These are phyloP conservation scores for Dinoponera quadriceps DNA, from an alignment of 1,140 invertebrate species.

Conservation along the genomic window DNA sequence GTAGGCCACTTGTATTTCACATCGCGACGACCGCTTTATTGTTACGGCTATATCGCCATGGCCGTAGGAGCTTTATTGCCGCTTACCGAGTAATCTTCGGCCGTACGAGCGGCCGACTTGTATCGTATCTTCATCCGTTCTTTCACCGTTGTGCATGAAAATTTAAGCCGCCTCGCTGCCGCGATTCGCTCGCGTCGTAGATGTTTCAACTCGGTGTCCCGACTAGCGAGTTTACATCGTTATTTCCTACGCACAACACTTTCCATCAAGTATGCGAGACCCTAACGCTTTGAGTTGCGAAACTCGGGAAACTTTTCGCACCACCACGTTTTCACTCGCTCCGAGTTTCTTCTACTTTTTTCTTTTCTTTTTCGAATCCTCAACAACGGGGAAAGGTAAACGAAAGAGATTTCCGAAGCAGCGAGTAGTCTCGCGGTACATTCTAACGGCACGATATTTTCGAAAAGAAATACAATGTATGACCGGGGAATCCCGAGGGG, in stretches of 20 bases:
- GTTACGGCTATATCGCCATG: slow-evolving; percentile 31
- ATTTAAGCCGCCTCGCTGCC: background rate
- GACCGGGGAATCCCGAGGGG: slow-evolving; percentile 39
- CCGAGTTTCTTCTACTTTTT: no score
- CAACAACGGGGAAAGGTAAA: slow-evolving; percentile 42
- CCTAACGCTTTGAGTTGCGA: no score
- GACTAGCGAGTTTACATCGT: background rate
- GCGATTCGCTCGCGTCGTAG: background rate
- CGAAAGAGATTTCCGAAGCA: slow-evolving; percentile 73
- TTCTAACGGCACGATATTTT: slow-evolving; percentile 65
- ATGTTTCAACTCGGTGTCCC: background rate
- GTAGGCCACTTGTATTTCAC: slow-evolving; percentile 21
- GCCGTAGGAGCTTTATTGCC: slow-evolving; percentile 1
- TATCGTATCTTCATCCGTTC: no score
- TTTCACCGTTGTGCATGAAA: background rate
- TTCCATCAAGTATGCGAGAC: background rate
- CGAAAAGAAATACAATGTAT: slow-evolving; percentile 75
- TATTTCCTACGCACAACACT: background rate
- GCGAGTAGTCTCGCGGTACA: slow-evolving; percentile 74
- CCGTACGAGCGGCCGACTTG: background rate
- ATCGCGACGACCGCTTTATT: slow-evolving; percentile 15
- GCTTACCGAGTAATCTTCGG: slow-evolving; percentile 26
- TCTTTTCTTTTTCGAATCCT: background rate
- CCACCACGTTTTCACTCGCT: no score
- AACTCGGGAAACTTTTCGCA: no score